Evolutionary conservation across 2,797 vertebrate species (phyloP), one percentile per base, ranked within the genome.

Genomic region (Pygocentrus nattereri): DNA sequence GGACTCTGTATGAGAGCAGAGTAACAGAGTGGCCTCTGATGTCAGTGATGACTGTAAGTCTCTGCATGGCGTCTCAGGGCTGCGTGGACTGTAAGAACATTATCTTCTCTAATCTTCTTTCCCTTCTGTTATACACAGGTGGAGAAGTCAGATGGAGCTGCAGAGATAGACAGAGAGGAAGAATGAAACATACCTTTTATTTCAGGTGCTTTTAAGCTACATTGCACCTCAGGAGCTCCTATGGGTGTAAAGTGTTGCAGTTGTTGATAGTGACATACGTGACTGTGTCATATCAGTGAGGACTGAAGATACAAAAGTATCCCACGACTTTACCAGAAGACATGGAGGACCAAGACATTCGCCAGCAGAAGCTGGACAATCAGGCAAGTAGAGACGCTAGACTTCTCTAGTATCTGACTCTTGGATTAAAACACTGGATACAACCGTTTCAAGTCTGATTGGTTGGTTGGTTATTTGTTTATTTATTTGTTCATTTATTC

Each of bases 91-190:
- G 30, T 95, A 95, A 95, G 94, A 94, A 90, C 94, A 90, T 95
- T 93, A 95, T 94, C 93, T 91, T 85, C 87, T 34, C 87, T 95
- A 95, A 95, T 95, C 94, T 91, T 93, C 93, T 94, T 94, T 93
- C 92, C 92, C 92, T 91, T 94, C 93, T 94, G 93, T 91, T 90
- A 25, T 88, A 83, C 65, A 88, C 91, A 93, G 91, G 93, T 93
- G 92, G 90, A 85, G 85, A 85, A 83, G 74, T 85, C 87, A 89
- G 85, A 92, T 87, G 85, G 64, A 84, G 70, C 56, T 30, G 44
- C 21, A 58, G 21, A 88, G 72, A 83, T 64, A 82, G 58, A 67
- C 34, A 34, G 41, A 11, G 83, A 88, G 74, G 82, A 64, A 81
- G 62, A 65, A 77, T 69, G 82, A 27, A 77, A 77, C 76, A 78